Percentiles rank a stretch among this genome's conserved stretches.
Evolutionary conservation across 2,797 vertebrate genomes (phyloP).

Genomic region (Oryzias dopingdopingensis): DNA sequence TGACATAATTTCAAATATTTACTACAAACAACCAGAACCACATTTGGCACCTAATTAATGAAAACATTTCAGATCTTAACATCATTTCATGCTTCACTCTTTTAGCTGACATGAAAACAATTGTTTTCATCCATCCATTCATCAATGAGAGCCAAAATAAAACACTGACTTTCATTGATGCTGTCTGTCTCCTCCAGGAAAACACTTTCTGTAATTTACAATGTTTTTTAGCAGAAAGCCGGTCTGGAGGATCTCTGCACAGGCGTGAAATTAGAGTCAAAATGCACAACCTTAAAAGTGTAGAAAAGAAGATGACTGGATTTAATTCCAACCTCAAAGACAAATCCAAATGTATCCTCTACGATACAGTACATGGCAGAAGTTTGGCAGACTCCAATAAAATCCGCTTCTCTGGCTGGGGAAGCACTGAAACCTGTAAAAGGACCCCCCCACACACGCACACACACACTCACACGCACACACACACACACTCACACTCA

Average conservation of each 20-base stretch:
- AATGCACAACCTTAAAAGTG: background rate
- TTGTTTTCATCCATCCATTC: too few relatives aligned
- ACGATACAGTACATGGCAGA: background rate
- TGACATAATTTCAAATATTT: conserved; percentile 8
- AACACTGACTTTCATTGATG: background rate
- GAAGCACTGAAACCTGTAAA: too few relatives aligned
- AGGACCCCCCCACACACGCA: too few relatives aligned
- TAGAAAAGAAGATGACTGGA: conserved; percentile 2
- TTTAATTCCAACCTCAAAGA: background rate
- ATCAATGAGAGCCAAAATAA: background rate
- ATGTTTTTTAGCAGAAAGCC: conserved; percentile 2
- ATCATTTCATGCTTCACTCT: too few relatives aligned
- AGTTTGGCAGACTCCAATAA: background rate
- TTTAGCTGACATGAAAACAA: too few relatives aligned
- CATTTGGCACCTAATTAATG: too few relatives aligned
- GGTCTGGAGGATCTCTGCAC: background rate
- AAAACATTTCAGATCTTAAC: too few relatives aligned
- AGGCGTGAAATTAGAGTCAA: conserved; percentile 8
- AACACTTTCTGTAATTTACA: conserved; percentile 14
- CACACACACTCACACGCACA: too few relatives aligned
- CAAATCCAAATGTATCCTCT: background rate
- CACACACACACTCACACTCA: too few relatives aligned
- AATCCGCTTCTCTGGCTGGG: background rate
- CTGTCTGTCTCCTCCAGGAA: background rate
- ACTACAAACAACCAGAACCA: background rate